Evolutionary conservation across 2,797 vertebrate genomes (phyloP).

Genomic region (Epinephelus awoara): DNA sequence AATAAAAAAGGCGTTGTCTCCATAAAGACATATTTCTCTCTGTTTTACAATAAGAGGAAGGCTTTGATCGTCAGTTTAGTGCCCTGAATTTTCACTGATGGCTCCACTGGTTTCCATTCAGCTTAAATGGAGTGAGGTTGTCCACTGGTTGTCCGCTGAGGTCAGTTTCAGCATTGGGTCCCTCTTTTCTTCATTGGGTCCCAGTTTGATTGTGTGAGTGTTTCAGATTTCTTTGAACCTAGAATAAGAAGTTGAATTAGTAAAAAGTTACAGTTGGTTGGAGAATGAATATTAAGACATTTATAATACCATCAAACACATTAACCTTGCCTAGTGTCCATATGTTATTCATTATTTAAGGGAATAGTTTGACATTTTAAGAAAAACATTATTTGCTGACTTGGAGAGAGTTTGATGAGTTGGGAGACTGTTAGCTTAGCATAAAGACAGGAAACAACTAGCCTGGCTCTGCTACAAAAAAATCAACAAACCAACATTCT

Average conservation of each 20-base stretch:
- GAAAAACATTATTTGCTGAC: neutral
- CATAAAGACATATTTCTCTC: constrained; percentile 43
- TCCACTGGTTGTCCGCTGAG: neutral
- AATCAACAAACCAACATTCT: too few relatives aligned
- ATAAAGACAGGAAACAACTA: neutral
- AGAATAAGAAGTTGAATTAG: constrained; percentile 48
- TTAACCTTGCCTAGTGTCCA: neutral
- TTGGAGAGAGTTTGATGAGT: too few relatives aligned
- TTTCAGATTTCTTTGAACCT: constrained; percentile 84
- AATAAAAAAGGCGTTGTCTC: constrained; percentile 54
- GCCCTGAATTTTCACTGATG: constrained; percentile 26
- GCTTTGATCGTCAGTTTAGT: constrained; percentile 39
- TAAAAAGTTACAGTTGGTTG: neutral
- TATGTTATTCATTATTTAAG: neutral
- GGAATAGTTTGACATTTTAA: neutral
- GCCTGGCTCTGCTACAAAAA: neutral
- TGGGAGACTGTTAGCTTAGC: neutral
- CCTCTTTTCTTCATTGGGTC: constrained; percentile 20
- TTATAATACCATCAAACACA: neutral
- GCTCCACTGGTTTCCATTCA: neutral
- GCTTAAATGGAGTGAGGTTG: neutral
- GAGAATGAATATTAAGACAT: neutral
- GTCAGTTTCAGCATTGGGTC: constrained; percentile 7
- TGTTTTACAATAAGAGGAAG: constrained; percentile 43
- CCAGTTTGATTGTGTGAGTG: neutral